phyloP scores from a whole-genome alignment of 2,113 vertebrate genomes.

The Odontesthes bonariensis region DNA sequence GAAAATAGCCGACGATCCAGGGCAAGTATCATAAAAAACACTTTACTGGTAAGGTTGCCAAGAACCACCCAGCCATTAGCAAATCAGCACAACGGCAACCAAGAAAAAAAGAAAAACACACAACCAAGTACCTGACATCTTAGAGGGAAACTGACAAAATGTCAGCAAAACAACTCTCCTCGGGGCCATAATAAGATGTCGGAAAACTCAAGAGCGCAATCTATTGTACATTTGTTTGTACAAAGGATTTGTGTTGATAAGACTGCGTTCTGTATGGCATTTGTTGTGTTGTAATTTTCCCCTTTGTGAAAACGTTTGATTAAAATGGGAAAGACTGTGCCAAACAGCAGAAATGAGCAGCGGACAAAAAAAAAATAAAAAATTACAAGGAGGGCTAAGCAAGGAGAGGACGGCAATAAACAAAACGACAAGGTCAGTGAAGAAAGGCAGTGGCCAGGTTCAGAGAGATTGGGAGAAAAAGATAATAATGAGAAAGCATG shows the following conservation, averaged over 20 bases:
- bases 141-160: not conserved
- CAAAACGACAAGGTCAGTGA: conserved; percentile 26
- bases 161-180: not conserved
- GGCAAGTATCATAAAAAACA: too few species aligned
- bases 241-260: not conserved
- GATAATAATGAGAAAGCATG: conserved; percentile 29
- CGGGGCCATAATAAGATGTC: not conserved
- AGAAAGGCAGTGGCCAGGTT: conserved; percentile 4
- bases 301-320: not conserved
- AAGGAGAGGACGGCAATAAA: conserved; percentile 12
- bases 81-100: not conserved
- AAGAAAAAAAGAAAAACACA: not conserved
- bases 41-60: too few species aligned
- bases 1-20: too few species aligned
- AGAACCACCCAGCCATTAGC: too few species aligned
- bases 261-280: not conserved
- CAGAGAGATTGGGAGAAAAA: conserved; percentile 16
- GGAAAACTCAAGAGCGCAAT: not conserved
- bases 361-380: not conserved
- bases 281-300: not conserved
- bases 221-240: not conserved
- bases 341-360: not conserved
- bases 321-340: not conserved
- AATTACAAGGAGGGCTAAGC: not conserved
- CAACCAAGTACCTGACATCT: too few species aligned